These are phyloP conservation scores for Brassicogethes aeneus DNA, from an alignment of 2,888 invertebrate species.

Conservation along the genomic window DNA sequence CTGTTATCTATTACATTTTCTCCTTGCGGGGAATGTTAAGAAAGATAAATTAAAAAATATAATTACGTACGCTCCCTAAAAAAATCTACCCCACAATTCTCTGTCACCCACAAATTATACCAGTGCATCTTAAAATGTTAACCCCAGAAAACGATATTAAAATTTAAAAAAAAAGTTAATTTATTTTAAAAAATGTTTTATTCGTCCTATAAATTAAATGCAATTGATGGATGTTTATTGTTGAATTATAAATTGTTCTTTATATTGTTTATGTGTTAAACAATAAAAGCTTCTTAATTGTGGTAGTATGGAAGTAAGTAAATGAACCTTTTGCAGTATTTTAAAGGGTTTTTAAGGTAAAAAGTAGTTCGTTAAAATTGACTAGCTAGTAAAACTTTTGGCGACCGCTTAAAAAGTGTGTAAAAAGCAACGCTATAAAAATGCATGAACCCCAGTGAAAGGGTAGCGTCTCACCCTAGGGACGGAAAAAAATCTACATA, in stretches of 20 bases:
- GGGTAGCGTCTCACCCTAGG: slow-evolving; percentile 30
- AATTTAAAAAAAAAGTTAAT: not conserved
- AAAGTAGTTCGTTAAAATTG: too few species aligned
- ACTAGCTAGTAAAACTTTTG: slow-evolving; percentile 18
- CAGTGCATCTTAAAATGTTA: slow-evolving; percentile 9
- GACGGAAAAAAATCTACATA: slow-evolving; percentile 37
- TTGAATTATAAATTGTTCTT: too few species aligned
- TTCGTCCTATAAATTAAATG: not conserved
- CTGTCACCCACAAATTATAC: slow-evolving; percentile 18
- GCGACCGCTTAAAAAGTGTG: slow-evolving; percentile 16
- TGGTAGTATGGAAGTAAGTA: not conserved
- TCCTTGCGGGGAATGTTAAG: slow-evolving; percentile 45
- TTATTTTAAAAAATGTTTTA: not conserved
- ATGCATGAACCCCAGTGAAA: slow-evolving; percentile 30
- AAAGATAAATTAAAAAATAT: slow-evolving; percentile 66
- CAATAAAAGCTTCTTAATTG: too few species aligned
- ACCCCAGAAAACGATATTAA: not conserved
- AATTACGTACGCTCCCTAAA: slow-evolving; percentile 60
- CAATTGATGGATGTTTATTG: not conserved
- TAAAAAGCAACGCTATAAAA: slow-evolving; percentile 29
- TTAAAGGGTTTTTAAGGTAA: too few species aligned
- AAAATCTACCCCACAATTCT: slow-evolving; percentile 28
- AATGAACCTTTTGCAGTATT: not conserved
- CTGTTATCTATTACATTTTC: slow-evolving; percentile 33
- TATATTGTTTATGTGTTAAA: too few species aligned